Evolutionary conservation across 2,888 invertebrate genomes (phyloP), one percentile per base, ranked within the genome.

Genomic region (Drosophila eohydei): DNA sequence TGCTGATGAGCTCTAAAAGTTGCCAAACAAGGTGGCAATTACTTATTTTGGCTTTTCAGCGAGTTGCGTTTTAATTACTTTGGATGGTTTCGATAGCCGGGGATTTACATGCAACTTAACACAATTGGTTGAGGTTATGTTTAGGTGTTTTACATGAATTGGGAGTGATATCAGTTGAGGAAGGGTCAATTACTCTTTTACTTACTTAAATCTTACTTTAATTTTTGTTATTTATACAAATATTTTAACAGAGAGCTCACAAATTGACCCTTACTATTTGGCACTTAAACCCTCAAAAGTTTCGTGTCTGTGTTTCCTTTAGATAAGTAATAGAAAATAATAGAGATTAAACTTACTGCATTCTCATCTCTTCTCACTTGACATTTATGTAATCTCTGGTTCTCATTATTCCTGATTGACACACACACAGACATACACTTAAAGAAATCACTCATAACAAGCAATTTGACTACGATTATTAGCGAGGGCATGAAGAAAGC

Each of bases 11-110:
- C 81, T 81, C 67, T 48, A 62, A 76, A 72, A 84, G 79, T 83
- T 81, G 66, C 71, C 57, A 61, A 78, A 90, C 81, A 90, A 86
- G 89, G 87, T 90, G 89, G 84, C 84, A 87, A 90, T 87, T 87
- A 88, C 86, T 86, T 88, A 86, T 79, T 88, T 88, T 69, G 83
- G 70, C 69, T 64, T 71, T 69, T 56, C 55, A 52, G 70, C 65
- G 71, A 74, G 68, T 82, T 70, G 74, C 52, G 65, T 82, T 78
- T 80, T 86, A 88, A 88, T 89, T 84, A 74, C 71, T 78, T 69
- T 66, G 26, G 41, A 30, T 46, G 30, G 11, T 38, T 43, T 36
- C 48, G 30, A 26, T 48, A n/a, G 36, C 46, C 41, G 9, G 57
- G 54, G 77, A 76, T 71, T 76, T 50, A 21, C 48, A 71, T 60